phyloP scores from a whole-genome alignment of 2,888 invertebrate species.

The Mesopsocus fuscifrons region DNA sequence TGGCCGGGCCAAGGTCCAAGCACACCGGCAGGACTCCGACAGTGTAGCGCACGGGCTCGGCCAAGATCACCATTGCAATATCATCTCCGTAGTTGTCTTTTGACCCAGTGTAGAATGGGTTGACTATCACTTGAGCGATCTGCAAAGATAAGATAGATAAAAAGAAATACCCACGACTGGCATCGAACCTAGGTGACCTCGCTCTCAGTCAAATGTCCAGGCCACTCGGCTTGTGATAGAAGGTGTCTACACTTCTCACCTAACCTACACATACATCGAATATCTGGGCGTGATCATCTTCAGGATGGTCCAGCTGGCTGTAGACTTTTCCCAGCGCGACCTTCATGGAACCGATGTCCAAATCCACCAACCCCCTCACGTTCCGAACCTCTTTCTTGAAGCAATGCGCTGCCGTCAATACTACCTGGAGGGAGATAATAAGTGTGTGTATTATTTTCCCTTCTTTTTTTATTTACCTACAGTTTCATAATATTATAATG shows the following conservation, averaged over 20 bases:
- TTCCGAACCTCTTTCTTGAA: background rate
- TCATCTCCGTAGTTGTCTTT: background rate
- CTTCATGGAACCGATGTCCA: background rate
- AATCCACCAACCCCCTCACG: background rate
- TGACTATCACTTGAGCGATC: background rate
- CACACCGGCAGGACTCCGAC: background rate
- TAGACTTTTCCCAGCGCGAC: background rate
- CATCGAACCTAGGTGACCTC: no score
- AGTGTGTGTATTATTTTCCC: no score
- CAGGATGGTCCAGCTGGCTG: background rate
- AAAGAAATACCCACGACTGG: no score
- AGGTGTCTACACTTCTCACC: no score
- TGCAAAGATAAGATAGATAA: background rate
- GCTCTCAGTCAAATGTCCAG: no score
- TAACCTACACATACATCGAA: background rate
- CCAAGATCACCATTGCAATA: background rate
- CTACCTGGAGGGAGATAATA: background rate
- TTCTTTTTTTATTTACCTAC: no score
- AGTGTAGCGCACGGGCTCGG: background rate
- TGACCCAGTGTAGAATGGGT: background rate
- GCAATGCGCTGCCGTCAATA: background rate
- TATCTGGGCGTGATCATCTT: background rate
- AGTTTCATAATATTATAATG: no score
- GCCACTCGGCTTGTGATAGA: no score
- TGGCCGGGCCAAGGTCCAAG: slow-evolving; percentile 12